Evolutionary conservation across 2,797 vertebrate genomes (phyloP).

Genomic region (Lates japonicus): DNA sequence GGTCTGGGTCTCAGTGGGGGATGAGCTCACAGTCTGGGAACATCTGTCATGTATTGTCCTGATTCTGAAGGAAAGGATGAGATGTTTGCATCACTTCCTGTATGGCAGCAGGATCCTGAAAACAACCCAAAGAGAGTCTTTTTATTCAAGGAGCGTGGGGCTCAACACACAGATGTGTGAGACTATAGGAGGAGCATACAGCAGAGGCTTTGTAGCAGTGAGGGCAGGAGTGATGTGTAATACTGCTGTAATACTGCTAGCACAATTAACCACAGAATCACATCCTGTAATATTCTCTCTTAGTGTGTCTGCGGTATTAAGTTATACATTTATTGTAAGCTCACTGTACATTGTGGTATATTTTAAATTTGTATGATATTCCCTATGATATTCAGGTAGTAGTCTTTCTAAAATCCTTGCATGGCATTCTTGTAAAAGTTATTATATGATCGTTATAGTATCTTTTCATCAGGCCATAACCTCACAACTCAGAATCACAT

Average conservation of each 20-base stretch:
- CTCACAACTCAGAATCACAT: conserved; percentile 3
- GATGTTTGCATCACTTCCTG: conserved; percentile 51
- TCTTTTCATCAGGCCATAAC: conserved; percentile 16
- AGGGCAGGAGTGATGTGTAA: not conserved
- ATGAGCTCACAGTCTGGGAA: conserved; percentile 64
- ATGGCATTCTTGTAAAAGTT: not conserved
- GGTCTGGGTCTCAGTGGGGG: conserved; percentile 44
- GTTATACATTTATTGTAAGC: not conserved
- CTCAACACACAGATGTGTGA: conserved; percentile 21
- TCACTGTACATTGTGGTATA: not conserved
- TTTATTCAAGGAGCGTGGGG: not conserved
- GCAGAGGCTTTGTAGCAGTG: not conserved
- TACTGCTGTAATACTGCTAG: not conserved
- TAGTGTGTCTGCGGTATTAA: not conserved
- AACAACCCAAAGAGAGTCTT: conserved; percentile 1
- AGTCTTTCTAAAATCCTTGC: not conserved
- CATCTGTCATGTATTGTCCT: conserved; percentile 44
- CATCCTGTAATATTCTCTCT: not conserved
- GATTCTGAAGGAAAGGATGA: conserved; percentile 23
- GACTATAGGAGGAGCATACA: not conserved
- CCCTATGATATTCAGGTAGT: not conserved
- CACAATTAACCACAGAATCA: not conserved
- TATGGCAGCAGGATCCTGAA: conserved; percentile 37
- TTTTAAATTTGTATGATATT: not conserved
- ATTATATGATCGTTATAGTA: conserved; percentile 16